phyloP scores from a whole-genome alignment of 2,888 invertebrate genomes.

The Lasioglossum lativentre region DNA sequence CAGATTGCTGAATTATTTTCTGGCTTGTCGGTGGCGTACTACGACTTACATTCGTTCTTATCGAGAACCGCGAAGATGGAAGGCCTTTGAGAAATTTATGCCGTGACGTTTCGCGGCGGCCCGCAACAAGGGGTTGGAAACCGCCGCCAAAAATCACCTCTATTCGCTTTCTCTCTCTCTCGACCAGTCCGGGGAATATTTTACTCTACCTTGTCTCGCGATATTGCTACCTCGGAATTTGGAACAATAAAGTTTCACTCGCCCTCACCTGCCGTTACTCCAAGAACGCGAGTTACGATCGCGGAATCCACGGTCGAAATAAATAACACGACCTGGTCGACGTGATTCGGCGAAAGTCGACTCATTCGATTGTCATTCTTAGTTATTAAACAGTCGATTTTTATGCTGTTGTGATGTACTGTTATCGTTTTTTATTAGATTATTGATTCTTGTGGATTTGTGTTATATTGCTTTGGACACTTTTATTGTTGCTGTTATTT shows the following conservation, averaged over 20 bases:
- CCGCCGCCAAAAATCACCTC: neutral
- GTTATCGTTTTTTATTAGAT: too few species aligned
- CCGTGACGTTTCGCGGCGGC: constrained; percentile 4
- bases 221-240: neutral
- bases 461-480: too few species aligned
- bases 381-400: too few species aligned
- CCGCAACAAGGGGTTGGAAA: neutral
- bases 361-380: too few species aligned
- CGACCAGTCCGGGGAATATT: neutral
- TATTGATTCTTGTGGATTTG: too few species aligned
- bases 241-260: neutral
- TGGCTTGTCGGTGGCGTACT: neutral
- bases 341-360: too few species aligned
- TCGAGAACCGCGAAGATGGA: constrained; percentile 12
- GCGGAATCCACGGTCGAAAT: neutral
- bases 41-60: constrained; percentile 27
- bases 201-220: neutral
- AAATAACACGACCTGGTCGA: too few species aligned
- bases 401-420: too few species aligned
- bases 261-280: neutral
- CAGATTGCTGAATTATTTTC: constrained; percentile 31
- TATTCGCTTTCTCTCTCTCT: neutral
- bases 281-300: neutral
- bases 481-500: too few species aligned
- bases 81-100: constrained; percentile 9